phyloP scores from a whole-genome alignment of 1,140 invertebrate species.

The Dryas iulia region DNA sequence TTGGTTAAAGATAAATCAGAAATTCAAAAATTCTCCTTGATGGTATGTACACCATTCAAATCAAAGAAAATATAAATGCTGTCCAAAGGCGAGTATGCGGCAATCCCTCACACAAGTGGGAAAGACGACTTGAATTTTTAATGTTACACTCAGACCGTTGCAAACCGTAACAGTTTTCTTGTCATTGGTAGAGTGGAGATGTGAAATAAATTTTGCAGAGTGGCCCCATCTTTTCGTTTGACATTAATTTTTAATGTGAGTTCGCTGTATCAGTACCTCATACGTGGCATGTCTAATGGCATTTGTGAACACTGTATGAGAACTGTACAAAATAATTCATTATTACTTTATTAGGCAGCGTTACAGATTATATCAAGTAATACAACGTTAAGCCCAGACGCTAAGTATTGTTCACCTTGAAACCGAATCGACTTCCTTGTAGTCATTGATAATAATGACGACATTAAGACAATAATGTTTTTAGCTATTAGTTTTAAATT shows the following conservation, averaged over 20 bases:
- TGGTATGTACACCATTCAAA: constrained; percentile 51
- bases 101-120: constrained; percentile 79
- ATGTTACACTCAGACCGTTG: constrained; percentile 79
- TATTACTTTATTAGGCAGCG: not conserved
- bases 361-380: not conserved
- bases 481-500: constrained; percentile 74
- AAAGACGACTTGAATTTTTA: constrained; percentile 78
- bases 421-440: constrained; percentile 69
- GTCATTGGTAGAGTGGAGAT: constrained; percentile 77
- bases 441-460: constrained; percentile 70
- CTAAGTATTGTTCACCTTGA: constrained; percentile 65
- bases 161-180: constrained; percentile 80
- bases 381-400: constrained; percentile 43
- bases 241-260: constrained; percentile 76
- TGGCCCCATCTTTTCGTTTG: constrained; percentile 79
- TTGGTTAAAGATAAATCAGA: constrained; percentile 14
- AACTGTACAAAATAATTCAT: not conserved
- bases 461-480: constrained; percentile 73
- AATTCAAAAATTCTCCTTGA: constrained; percentile 38
- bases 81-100: constrained; percentile 75
- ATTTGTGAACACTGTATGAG: constrained; percentile 45
- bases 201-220: constrained; percentile 80
- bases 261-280: constrained; percentile 64
- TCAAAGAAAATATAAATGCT: constrained; percentile 79
- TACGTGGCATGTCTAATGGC: constrained; percentile 69